phyloP scores from a whole-genome alignment of 2,113 vertebrate species.

The Symphodus melops region DNA sequence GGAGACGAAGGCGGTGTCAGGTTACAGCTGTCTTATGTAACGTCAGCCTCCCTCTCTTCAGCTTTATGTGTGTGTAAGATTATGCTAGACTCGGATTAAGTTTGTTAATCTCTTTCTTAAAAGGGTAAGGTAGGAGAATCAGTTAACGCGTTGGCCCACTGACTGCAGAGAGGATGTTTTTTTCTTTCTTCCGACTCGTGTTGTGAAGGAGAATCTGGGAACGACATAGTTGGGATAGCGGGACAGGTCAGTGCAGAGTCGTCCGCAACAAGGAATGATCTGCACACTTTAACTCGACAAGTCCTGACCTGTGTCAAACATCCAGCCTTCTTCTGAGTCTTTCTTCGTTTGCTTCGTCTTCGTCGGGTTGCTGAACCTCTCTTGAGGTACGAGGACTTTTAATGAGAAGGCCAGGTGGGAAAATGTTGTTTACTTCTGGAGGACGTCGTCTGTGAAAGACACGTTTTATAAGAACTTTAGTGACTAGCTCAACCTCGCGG shows the following conservation, averaged over 20 bases:
- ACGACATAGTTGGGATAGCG: background rate
- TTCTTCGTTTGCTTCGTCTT: too few relatives aligned
- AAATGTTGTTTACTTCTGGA: too few relatives aligned
- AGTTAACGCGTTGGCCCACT: background rate
- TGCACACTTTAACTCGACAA: slow-evolving; percentile 38
- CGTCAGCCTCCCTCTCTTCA: slow-evolving; percentile 19
- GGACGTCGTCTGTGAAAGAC: too few relatives aligned
- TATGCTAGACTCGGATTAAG: slow-evolving; percentile 21
- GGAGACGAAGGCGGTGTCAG: slow-evolving; percentile 34
- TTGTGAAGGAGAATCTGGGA: background rate
- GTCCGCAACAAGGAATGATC: background rate
- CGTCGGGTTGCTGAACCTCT: too few relatives aligned
- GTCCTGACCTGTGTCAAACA: slow-evolving; percentile 36
- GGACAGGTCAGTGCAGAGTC: slow-evolving; percentile 20
- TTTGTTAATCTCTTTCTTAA: slow-evolving; percentile 32
- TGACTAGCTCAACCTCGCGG: too few relatives aligned
- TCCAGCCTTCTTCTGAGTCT: background rate
- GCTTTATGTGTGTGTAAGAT: background rate
- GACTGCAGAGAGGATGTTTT: background rate
- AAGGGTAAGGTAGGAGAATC: background rate
- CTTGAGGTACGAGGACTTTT: too few relatives aligned
- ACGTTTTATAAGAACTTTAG: too few relatives aligned
- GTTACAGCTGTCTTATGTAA: slow-evolving; percentile 59
- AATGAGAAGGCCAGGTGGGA: too few relatives aligned
- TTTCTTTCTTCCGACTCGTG: background rate